Evolutionary conservation across 2,888 invertebrate genomes (phyloP).

Genomic region (Drepana falcataria): DNA sequence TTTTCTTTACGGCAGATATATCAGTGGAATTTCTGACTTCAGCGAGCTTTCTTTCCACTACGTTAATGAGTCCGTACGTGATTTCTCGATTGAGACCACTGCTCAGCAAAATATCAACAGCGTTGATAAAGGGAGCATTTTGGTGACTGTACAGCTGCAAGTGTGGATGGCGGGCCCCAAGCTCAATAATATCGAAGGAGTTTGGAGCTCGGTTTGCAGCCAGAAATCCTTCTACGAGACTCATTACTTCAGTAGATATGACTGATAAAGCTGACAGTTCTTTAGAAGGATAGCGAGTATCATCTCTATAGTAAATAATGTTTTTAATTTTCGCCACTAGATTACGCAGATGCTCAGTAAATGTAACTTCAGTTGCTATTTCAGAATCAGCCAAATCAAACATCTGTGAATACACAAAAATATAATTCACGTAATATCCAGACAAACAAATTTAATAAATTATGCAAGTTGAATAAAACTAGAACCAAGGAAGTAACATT

Average conservation of each 20-base stretch:
- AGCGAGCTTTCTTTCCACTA: slow-evolving; percentile 70
- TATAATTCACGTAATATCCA: background rate
- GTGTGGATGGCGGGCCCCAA: slow-evolving; percentile 65
- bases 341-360: slow-evolving; percentile 81
- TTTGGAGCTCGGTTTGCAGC: slow-evolving; percentile 69
- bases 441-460: no score
- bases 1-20: slow-evolving; percentile 63
- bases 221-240: slow-evolving; percentile 80
- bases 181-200: slow-evolving; percentile 68
- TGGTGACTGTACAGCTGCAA: slow-evolving; percentile 69
- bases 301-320: slow-evolving; percentile 64
- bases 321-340: slow-evolving; percentile 73
- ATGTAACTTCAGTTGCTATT: slow-evolving; percentile 83
- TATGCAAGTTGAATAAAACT: no score
- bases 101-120: slow-evolving; percentile 68
- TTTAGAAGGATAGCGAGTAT: slow-evolving; percentile 67
- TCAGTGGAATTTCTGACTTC: slow-evolving; percentile 66
- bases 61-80: slow-evolving; percentile 70
- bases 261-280: slow-evolving; percentile 78
- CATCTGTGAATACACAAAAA: slow-evolving; percentile 74
- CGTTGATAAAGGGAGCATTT: slow-evolving; percentile 70
- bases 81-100: slow-evolving; percentile 73
- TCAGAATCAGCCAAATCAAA: slow-evolving; percentile 82
- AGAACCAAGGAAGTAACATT: no score
- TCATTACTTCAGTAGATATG: slow-evolving; percentile 79